These are phyloP conservation scores for Diachasma alloeum DNA, from an alignment of 1,140 invertebrate genomes.

Conservation along the genomic window DNA sequence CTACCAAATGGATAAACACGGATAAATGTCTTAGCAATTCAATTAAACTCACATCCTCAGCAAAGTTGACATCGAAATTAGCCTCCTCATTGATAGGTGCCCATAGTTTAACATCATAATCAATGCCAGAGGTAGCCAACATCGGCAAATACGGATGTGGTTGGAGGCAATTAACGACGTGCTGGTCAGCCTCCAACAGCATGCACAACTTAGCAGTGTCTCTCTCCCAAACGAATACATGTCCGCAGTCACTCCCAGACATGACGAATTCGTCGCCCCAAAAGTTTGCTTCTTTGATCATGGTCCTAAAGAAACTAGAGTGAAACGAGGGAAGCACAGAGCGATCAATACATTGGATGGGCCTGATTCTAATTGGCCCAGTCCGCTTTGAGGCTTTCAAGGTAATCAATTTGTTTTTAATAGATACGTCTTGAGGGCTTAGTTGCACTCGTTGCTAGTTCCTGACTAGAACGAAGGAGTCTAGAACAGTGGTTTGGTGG, in stretches of 20 bases:
- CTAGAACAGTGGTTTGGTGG: not conserved
- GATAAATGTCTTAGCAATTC: no score
- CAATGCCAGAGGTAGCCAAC: slow-evolving; percentile 87
- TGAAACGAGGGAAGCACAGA: slow-evolving; percentile 58
- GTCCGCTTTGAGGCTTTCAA: slow-evolving; percentile 60
- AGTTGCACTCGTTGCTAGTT: not conserved
- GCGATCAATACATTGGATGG: slow-evolving; percentile 58
- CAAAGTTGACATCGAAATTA: slow-evolving; percentile 73
- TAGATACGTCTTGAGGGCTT: not conserved
- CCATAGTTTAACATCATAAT: slow-evolving; percentile 91
- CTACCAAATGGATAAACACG: no score
- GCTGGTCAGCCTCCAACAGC: slow-evolving; percentile 83
- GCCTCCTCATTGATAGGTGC: slow-evolving; percentile 71
- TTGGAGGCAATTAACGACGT: slow-evolving; percentile 88
- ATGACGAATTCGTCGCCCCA: slow-evolving; percentile 86
- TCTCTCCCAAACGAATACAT: slow-evolving; percentile 77
- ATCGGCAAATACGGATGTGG: slow-evolving; percentile 85
- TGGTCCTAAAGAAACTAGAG: slow-evolving; percentile 73
- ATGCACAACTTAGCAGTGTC: slow-evolving; percentile 75
- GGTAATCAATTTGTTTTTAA: slow-evolving; percentile 6
- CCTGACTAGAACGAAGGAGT: not conserved
- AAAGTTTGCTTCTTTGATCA: slow-evolving; percentile 91
- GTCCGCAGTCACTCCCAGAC: slow-evolving; percentile 88
- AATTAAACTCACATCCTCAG: slow-evolving; percentile 72
- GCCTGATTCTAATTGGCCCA: slow-evolving; percentile 54